These are phyloP conservation scores for Coendou prehensilis DNA, from an alignment of 2,797 vertebrate genomes.

Conservation along the genomic window DNA sequence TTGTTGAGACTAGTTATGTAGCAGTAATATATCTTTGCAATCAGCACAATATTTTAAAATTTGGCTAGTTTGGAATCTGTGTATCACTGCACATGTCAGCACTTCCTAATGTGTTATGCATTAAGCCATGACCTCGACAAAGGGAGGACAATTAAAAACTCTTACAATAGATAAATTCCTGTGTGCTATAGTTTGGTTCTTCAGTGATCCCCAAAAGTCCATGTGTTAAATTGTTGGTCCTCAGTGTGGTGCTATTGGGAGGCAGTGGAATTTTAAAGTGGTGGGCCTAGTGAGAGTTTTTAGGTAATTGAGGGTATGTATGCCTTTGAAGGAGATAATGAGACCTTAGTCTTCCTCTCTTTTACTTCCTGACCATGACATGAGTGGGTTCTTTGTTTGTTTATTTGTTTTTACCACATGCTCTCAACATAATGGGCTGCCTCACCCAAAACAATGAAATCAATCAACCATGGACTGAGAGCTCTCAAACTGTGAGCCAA, in stretches of 20 bases:
- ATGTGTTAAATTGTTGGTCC: neutral
- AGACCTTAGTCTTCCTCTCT: neutral
- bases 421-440: no score
- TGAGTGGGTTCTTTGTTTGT: no score
- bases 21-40: neutral
- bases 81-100: neutral
- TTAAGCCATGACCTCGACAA: neutral
- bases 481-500: no score
- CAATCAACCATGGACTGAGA: no score
- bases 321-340: neutral
- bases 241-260: neutral
- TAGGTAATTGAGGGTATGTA: neutral
- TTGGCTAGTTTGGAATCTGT: neutral
- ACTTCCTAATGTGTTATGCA: neutral
- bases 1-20: neutral
- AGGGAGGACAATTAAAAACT: neutral
- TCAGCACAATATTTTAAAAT: neutral
- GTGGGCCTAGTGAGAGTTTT: neutral
- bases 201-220: neutral
- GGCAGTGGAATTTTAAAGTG: neutral
- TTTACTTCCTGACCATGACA: neutral
- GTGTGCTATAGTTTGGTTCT: neutral
- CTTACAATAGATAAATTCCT: neutral
- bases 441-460: no score
- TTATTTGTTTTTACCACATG: no score